Evolutionary conservation across 2,888 invertebrate genomes (phyloP), one percentile per base, ranked within the genome.

Genomic region (Aspidiotus rigidus): DNA sequence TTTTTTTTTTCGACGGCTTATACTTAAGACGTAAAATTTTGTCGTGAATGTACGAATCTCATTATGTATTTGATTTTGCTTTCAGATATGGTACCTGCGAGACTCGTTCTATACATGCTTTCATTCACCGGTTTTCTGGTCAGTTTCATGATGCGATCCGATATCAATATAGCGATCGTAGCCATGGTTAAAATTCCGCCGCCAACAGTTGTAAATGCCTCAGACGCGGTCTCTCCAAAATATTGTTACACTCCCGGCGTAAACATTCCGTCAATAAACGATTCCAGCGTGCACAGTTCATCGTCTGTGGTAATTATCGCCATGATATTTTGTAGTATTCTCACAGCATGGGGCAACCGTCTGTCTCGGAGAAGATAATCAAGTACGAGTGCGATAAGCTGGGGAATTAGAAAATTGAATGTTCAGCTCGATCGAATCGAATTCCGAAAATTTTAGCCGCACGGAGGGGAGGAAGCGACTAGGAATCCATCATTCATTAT

Each of bases 131-230:
- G 87, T 62, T 87, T 87, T 75, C 79, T 87, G 70, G 86, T 87
- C 7, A 86, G 86, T 3, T 87, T 87, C 75, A 87, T 87, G 86
- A 87, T 87, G 87, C 80, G 87, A 63, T 86, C 84, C 73, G 87
- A 87, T 77, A 87, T 87, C 74, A 87, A 87, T 76, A 80, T 87
- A 73, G 84, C 86, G 2, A 83, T 87, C 72, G 85, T 86, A 28
- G 86, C 85, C 7, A 87, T 87, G 87, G 85, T 83, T 71, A 79
- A 76, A 72, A 73, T 77, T 62, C 74, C 75, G 60, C 72, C 75
- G 16, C 73, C 73, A 42, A 67, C 56, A 5, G 41, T 69, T 15
- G 39, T 57, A 9, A 60, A 60, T 13, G 16, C 72, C 39, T 73
- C 71, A 11, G 71, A 72, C 16, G 61, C 71, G 6, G 76, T 76